Conservation (phyloP, 2,797 vertebrate genomes). For the Amblyraja radiata region DNA sequence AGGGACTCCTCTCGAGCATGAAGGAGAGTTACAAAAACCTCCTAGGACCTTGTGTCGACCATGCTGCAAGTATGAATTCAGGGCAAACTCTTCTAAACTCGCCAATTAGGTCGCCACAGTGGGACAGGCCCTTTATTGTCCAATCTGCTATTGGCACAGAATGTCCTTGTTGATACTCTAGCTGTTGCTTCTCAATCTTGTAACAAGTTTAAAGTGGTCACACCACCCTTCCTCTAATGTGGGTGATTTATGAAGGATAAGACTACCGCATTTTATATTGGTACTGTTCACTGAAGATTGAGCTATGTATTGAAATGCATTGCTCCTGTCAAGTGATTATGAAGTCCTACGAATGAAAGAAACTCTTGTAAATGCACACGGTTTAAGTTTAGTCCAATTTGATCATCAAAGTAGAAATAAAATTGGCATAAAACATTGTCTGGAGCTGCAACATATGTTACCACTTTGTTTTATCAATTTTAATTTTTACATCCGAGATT, state of each 20-base stretch:
- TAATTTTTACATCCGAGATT: background rate
- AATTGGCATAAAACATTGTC: background rate
- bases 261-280: background rate
- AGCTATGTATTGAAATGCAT: background rate
- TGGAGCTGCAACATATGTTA: background rate
- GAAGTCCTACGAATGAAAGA: background rate
- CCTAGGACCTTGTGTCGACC: no score
- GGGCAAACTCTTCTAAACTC: no score
- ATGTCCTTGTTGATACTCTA: no score
- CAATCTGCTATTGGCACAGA: background rate
- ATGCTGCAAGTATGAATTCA: no score
- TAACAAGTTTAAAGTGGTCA: background rate
- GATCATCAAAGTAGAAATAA: background rate
- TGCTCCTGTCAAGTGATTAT: background rate
- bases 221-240: background rate
- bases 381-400: background rate
- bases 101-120: no score
- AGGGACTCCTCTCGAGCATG: no score
- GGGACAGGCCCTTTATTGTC: background rate
- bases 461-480: background rate
- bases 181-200: background rate
- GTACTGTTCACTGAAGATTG: no score
- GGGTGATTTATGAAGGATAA: background rate
- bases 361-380: background rate
- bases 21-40: no score